Evolutionary conservation across 2,888 invertebrate species (phyloP), one percentile per base, ranked within the genome.

Genomic region (Lasioglossum villosulum): DNA sequence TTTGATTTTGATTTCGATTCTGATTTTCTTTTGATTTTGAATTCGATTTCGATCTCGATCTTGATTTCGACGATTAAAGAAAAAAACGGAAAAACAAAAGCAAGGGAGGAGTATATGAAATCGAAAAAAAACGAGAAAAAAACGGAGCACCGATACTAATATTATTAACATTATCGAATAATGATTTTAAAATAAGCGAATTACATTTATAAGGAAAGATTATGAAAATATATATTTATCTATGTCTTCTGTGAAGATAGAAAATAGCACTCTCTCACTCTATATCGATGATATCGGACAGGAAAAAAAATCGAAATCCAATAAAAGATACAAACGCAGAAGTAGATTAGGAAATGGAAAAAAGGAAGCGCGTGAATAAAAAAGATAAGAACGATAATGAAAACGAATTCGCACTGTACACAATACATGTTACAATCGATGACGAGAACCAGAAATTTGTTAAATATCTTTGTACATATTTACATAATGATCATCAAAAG

Each of bases 201-300:
- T 94, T 95, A 95, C 95, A 95, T 95, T 95, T 95, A 93, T 95
- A 95, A 95, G 95, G 90, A 95, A 95, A 95, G 94, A 95, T 95
- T 94, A 95, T 95, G 94, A 94, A 95, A 95, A 95, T 95, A 95
- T 95, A 95, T 95, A 95, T 95, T 95, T 95, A 95, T 95, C 95
- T 95, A 95, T 95, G 95, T 95, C 95, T 95, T 95, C 95, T 95
- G 95, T 95, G 95, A 95, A 95, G 95, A 95, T 95, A 94, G 94
- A 94, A 95, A 95, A 95, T 95, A 94, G 94, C 94, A 95, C 94
- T 95, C 95, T 95, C 94, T 95, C 95, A 94, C 94, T 94, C 94
- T 95, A 94, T 94, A 95, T 94, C 94, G 95, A 95, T 94, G 93
- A 95, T 94, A 92, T 93, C 92, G 91, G 91, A 93, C 82, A 78